Evolutionary conservation across 2,888 invertebrate species (phyloP).

Genomic region (Polymixis lichenea): DNA sequence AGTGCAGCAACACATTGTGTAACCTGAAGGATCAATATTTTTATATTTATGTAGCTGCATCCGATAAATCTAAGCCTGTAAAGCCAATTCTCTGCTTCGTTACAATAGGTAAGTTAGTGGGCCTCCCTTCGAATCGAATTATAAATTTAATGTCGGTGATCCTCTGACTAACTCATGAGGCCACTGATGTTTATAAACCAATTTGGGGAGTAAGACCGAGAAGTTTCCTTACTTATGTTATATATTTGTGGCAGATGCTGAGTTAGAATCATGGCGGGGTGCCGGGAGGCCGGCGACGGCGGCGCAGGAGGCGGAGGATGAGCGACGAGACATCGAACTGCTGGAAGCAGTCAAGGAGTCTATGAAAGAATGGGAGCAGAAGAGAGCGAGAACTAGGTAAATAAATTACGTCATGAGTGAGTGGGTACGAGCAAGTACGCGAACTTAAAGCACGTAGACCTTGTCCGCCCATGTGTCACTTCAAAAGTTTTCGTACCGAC

Average conservation of each 20-base stretch:
- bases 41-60: too few relatives aligned
- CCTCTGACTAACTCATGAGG: too few relatives aligned
- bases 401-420: neutral
- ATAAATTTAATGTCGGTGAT: too few relatives aligned
- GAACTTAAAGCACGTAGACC: neutral
- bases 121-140: too few relatives aligned
- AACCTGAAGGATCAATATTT: too few relatives aligned
- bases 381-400: slow-evolving; percentile 89
- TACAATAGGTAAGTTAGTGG: too few relatives aligned
- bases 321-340: slow-evolving; percentile 93
- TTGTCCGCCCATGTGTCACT: neutral
- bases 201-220: too few relatives aligned
- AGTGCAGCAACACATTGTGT: too few relatives aligned
- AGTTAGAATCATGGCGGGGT: slow-evolving; percentile 86
- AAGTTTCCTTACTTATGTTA: too few relatives aligned
- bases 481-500: neutral
- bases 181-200: too few relatives aligned
- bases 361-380: slow-evolving; percentile 93
- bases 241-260: slow-evolving; percentile 80
- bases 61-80: too few relatives aligned
- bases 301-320: slow-evolving; percentile 93
- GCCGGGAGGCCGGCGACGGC: slow-evolving; percentile 89
- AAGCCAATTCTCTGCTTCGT: too few relatives aligned
- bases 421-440: neutral
- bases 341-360: slow-evolving; percentile 93